phyloP scores from a whole-genome alignment of 23 tunicate species.

The Corella eumyota region DNA sequence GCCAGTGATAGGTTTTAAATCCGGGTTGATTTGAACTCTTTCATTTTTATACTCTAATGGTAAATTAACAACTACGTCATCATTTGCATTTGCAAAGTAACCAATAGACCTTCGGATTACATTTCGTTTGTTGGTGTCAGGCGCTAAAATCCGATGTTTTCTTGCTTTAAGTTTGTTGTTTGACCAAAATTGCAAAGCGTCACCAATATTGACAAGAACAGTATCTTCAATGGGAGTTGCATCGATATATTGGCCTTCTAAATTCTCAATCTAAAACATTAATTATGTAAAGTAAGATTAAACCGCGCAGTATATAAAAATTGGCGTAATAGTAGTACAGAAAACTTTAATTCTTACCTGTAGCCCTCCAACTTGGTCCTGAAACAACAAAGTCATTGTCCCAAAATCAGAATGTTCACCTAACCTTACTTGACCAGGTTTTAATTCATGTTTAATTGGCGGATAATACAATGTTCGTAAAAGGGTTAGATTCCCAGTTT shows the following conservation, averaged over 20 bases:
- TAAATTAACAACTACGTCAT: too few relatives aligned
- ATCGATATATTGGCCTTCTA: constrained; percentile 29
- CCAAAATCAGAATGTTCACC: constrained; percentile 80
- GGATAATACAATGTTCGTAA: constrained; percentile 54
- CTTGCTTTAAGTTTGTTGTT: constrained; percentile 32
- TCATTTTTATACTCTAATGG: too few relatives aligned
- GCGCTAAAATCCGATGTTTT: too few relatives aligned
- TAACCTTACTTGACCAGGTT: constrained; percentile 26
- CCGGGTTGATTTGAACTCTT: too few relatives aligned
- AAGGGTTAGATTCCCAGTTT: constrained; percentile 20
- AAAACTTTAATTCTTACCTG: constrained; percentile 8
- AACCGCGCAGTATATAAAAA: too few relatives aligned
- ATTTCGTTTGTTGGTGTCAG: too few relatives aligned
- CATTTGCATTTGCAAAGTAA: too few relatives aligned
- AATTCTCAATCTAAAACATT: neutral
- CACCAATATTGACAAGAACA: constrained; percentile 56
- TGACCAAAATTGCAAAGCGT: constrained; percentile 43
- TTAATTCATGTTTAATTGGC: constrained; percentile 10
- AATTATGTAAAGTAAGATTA: neutral
- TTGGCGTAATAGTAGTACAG: too few relatives aligned
- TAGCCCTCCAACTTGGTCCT: constrained; percentile 58
- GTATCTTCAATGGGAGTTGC: constrained; percentile 47
- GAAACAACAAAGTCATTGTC: constrained; percentile 48
- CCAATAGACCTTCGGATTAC: too few relatives aligned
- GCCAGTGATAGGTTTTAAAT: too few relatives aligned